phyloP scores from a whole-genome alignment of 2,888 invertebrate species.

The Bellardia bayeri region DNA sequence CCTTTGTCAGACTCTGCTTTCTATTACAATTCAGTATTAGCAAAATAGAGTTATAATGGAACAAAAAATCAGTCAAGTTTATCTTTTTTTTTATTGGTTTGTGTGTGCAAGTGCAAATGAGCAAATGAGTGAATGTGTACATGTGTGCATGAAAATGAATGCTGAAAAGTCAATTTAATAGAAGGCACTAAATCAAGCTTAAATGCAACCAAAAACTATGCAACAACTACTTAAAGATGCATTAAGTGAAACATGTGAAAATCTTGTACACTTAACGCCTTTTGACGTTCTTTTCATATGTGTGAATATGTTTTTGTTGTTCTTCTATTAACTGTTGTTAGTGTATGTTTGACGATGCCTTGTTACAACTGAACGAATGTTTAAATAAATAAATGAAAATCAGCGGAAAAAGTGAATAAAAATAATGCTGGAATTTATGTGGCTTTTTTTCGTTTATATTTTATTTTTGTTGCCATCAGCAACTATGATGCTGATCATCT shows the following conservation, averaged over 20 bases:
- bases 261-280: constrained; percentile 73
- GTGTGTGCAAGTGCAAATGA: background rate
- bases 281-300: constrained; percentile 58
- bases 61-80: background rate
- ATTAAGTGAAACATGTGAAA: constrained; percentile 72
- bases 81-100: background rate
- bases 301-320: constrained; percentile 51
- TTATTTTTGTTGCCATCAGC: constrained; percentile 40
- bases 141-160: constrained; percentile 33
- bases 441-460: constrained; percentile 25
- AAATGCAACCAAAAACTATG: constrained; percentile 53
- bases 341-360: constrained; percentile 2
- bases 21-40: background rate
- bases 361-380: constrained; percentile 27
- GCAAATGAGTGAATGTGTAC: background rate
- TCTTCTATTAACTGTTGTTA: background rate
- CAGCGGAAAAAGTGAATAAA: constrained; percentile 20
- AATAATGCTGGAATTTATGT: constrained; percentile 51
- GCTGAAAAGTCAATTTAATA: constrained; percentile 57
- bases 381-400: constrained; percentile 35
- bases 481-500: constrained; percentile 49
- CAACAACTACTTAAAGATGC: constrained; percentile 64
- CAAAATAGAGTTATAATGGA: background rate
- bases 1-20: constrained; percentile 27
- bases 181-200: constrained; percentile 67